These are phyloP conservation scores for Hippocampus comes DNA, from an alignment of 2,113 vertebrate species.

Conservation along the genomic window DNA sequence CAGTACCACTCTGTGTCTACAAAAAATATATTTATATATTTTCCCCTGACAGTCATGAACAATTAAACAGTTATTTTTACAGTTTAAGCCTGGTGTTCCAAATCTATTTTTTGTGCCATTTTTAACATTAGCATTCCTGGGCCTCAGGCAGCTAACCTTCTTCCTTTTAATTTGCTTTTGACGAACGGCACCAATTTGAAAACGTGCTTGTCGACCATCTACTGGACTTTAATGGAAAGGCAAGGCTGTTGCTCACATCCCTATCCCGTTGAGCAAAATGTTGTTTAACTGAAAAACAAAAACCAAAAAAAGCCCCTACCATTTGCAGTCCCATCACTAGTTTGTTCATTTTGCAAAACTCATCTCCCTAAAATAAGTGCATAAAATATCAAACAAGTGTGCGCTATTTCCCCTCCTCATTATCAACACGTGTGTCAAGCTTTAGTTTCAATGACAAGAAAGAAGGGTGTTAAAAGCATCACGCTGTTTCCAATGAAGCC, in stretches of 20 bases:
- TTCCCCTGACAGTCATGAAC: too few relatives aligned
- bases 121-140: too few relatives aligned
- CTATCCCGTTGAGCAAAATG: too few relatives aligned
- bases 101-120: too few relatives aligned
- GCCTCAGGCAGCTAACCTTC: background rate
- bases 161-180: background rate
- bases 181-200: background rate
- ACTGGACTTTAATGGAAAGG: background rate
- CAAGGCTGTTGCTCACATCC: background rate
- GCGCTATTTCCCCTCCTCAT: background rate
- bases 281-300: too few relatives aligned
- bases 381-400: background rate
- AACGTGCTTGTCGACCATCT: background rate
- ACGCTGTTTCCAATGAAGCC: constrained; percentile 11
- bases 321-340: too few relatives aligned
- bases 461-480: constrained; percentile 11
- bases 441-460: constrained; percentile 7
- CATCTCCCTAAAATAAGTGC: background rate
- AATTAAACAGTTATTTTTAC: too few relatives aligned
- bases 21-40: too few relatives aligned
- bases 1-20: too few relatives aligned
- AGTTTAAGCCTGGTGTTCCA: too few relatives aligned
- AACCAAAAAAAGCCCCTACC: too few relatives aligned
- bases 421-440: background rate
- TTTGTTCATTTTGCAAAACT: background rate